Percentiles rank a stretch among this genome's conserved stretches.
These are phyloP conservation scores for Pectinophora gossypiella DNA, from an alignment of 1,140 invertebrate genomes.

Conservation along the genomic window DNA sequence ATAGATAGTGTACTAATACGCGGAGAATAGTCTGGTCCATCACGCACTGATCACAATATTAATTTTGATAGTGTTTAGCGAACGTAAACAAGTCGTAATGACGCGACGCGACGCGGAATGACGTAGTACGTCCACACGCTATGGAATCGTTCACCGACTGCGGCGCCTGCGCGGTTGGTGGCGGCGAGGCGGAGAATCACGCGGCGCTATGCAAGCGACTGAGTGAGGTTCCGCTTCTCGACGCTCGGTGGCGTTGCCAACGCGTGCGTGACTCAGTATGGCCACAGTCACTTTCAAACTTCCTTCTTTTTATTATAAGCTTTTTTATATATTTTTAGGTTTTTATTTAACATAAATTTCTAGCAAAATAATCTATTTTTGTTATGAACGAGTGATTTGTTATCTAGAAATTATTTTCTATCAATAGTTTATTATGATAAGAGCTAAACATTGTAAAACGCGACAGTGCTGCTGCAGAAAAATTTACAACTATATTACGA, in stretches of 20 bases:
- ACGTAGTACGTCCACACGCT: slow-evolving; percentile 38
- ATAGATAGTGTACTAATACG: slow-evolving; percentile 22
- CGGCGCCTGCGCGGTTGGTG: slow-evolving; percentile 4
- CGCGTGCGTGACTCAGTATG: slow-evolving; percentile 6
- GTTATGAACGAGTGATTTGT: too few species aligned
- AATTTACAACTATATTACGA: too few species aligned
- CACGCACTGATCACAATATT: slow-evolving; percentile 52
- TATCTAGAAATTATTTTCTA: too few species aligned
- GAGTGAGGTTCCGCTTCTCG: slow-evolving; percentile 34
- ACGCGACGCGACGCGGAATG: slow-evolving; percentile 31
- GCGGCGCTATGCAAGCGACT: not conserved
- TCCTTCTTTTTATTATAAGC: not conserved
- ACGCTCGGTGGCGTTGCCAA: slow-evolving; percentile 44
- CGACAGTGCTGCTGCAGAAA: too few species aligned
- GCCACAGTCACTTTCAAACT: not conserved
- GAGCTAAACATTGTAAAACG: too few species aligned
- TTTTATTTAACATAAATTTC: too few species aligned
- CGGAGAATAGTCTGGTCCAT: slow-evolving; percentile 44
- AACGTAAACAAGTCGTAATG: slow-evolving; percentile 57
- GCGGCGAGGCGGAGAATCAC: not conserved
- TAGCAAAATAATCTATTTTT: too few species aligned
- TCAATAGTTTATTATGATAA: too few species aligned
- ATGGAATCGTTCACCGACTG: slow-evolving; percentile 37
- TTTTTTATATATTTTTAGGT: too few species aligned
- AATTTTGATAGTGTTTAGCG: slow-evolving; percentile 35